Conservation (phyloP, 2,113 vertebrate species). For the Elachura formosa region DNA sequence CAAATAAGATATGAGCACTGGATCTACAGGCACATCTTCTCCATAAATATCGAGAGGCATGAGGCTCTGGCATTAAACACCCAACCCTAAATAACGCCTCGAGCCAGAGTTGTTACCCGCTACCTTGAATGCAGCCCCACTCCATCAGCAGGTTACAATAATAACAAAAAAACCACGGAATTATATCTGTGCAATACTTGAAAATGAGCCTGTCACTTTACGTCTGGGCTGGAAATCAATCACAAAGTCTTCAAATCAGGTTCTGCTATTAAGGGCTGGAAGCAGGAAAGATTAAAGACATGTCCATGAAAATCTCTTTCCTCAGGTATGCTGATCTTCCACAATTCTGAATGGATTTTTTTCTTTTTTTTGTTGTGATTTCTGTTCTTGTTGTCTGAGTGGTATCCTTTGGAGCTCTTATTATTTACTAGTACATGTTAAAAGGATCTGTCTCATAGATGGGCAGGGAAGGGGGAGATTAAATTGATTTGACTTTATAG, state of each 20-base stretch:
- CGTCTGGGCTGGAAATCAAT: conserved; percentile 27
- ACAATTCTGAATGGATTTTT: not conserved
- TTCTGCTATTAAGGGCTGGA: conserved; percentile 31
- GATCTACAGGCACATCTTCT: conserved; percentile 42
- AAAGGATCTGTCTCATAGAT: not conserved
- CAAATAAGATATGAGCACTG: conserved; percentile 16
- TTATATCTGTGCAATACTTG: conserved; percentile 43
- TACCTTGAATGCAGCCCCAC: not conserved
- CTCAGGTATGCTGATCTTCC: not conserved
- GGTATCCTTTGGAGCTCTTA: not conserved
- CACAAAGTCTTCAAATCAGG: not conserved
- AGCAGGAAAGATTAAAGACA: conserved; percentile 27
- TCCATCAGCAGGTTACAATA: conserved; percentile 60
- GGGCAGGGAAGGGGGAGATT: not conserved
- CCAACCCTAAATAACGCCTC: conserved; percentile 40
- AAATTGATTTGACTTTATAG: not conserved
- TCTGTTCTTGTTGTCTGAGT: not conserved
- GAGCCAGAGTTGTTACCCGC: not conserved
- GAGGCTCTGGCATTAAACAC: not conserved
- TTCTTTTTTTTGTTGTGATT: not conserved
- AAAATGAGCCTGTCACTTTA: conserved; percentile 64
- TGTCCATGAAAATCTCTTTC: not conserved
- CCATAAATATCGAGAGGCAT: conserved; percentile 46
- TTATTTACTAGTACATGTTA: not conserved
- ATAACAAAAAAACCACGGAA: conserved; percentile 59